Evolutionary conservation across 2,797 vertebrate species (phyloP).

Genomic region (Columba guinea): DNA sequence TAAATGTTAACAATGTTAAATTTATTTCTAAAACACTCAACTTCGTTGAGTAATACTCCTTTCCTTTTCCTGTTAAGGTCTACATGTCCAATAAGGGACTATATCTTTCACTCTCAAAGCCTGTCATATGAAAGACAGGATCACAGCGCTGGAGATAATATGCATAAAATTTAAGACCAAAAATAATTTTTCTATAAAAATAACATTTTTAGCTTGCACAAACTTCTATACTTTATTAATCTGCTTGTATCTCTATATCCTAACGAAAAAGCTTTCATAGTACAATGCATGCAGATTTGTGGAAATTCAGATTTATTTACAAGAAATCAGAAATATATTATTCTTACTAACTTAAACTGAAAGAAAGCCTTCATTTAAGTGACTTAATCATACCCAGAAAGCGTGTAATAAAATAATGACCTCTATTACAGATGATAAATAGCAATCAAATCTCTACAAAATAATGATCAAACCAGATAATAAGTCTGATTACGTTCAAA

Average conservation of each 20-base stretch:
- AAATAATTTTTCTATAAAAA: not conserved
- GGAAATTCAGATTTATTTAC: conserved; percentile 59
- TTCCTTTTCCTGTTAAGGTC: conserved; percentile 4
- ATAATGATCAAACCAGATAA: conserved; percentile 80
- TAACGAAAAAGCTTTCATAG: conserved; percentile 41
- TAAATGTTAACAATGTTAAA: not conserved
- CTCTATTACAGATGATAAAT: conserved; percentile 77
- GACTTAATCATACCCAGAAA: conserved; percentile 75
- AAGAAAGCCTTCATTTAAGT: conserved; percentile 75
- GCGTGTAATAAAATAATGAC: conserved; percentile 77
- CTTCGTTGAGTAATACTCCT: not conserved
- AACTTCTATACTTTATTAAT: conserved; percentile 30
- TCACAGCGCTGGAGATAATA: not conserved
- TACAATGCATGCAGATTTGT: conserved; percentile 46
- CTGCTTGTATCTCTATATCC: conserved; percentile 50
- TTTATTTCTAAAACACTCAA: conserved; percentile 35
- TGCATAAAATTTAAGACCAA: not conserved
- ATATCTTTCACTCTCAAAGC: conserved; percentile 20
- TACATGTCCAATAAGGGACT: conserved; percentile 9
- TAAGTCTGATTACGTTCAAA: conserved; percentile 77
- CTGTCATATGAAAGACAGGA: conserved; percentile 5
- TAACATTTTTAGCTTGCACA: not conserved
- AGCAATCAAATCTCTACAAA: conserved; percentile 75
- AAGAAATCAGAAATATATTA: conserved; percentile 76
- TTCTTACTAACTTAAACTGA: conserved; percentile 71